Conservation (phyloP, 2,888 invertebrate genomes). For the Clusia tigrina region DNA sequence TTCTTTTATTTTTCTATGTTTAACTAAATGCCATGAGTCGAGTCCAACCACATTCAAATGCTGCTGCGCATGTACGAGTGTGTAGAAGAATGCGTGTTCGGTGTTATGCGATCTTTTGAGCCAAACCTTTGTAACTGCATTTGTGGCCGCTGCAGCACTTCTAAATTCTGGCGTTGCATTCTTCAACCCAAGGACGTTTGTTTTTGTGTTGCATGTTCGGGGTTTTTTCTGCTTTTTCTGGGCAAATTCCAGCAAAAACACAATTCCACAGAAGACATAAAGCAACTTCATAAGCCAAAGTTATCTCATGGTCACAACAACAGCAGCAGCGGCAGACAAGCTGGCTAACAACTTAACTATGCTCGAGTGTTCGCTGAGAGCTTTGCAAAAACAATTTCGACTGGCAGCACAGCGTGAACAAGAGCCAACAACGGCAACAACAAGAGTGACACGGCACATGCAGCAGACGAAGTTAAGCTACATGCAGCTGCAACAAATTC, state of each 20-base stretch:
- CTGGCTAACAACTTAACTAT: conserved; percentile 2
- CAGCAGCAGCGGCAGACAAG: not conserved
- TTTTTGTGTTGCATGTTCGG: conserved; percentile 1
- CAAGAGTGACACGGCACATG: not conserved
- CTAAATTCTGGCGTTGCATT: too few species aligned
- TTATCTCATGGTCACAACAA: conserved; percentile 3
- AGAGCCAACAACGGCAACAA: too few species aligned
- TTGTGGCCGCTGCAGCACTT: too few species aligned
- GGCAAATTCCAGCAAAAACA: too few species aligned
- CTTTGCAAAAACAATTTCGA: not conserved
- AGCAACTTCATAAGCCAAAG: conserved; percentile 6
- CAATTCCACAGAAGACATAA: not conserved
- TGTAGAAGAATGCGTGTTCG: too few species aligned
- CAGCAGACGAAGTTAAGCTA: not conserved
- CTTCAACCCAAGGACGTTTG: conserved; percentile 1
- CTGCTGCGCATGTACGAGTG: too few species aligned
- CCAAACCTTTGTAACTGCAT: too few species aligned
- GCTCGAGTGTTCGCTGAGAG: not conserved
- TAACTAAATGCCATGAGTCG: too few species aligned
- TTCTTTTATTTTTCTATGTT: too few species aligned
- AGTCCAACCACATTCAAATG: too few species aligned
- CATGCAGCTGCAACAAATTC: conserved; percentile 5
- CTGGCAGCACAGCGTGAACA: not conserved
- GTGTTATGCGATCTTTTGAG: too few species aligned
- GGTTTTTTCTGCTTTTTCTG: conserved; percentile 30